Evolutionary conservation across 2,888 invertebrate species (phyloP), one percentile per base, ranked within the genome.

Genomic region (Erebia epiphron): DNA sequence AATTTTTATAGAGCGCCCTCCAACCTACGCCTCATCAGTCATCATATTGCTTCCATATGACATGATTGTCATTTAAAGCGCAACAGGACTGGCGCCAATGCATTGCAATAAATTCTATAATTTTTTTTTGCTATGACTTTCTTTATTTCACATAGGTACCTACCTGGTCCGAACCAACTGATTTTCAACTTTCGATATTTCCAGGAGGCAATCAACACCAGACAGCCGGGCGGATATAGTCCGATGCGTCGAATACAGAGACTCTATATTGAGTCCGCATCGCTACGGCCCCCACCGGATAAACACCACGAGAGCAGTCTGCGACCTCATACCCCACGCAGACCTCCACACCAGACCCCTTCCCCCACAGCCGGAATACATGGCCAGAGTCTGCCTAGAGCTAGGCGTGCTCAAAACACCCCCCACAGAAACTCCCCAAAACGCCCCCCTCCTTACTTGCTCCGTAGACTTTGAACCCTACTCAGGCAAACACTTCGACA

Each of bases 321-420:
- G 93, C 77, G 93, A 93, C 80, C 88, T 93, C 68, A 91, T 93
- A 61, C 90, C 91, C 1, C 84, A 80, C 46, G 43, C 66, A 11
- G 66, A 66, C 21, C 56, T 43, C 21, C 66, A 57, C 56, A 57
- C 56, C 0, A 21, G 56, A 7, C 71, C 49, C 52, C 72, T 26
- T 14, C 70, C 41, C 67, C 71, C 70, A 13, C 85, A 84, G 65
- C 83, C 83, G 3, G 85, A 87, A 65, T 88, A 88, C 79, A 82
- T 83, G 79, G 94, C 94, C 0, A 86, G 94, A 43, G 94, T 94
- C 4, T 95, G 95, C 78, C 92, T 95, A 16, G 95, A 95, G 77
- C 84, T 95, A 7, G 95, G 94, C 1, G 86, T 87, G 2, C 78
- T 86, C 7, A 83, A 84, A 77, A 80, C 84, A 63, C 83, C 84